These are phyloP conservation scores for Ceratosolen fusciceps DNA, from an alignment of 1,140 invertebrate genomes.

Conservation along the genomic window DNA sequence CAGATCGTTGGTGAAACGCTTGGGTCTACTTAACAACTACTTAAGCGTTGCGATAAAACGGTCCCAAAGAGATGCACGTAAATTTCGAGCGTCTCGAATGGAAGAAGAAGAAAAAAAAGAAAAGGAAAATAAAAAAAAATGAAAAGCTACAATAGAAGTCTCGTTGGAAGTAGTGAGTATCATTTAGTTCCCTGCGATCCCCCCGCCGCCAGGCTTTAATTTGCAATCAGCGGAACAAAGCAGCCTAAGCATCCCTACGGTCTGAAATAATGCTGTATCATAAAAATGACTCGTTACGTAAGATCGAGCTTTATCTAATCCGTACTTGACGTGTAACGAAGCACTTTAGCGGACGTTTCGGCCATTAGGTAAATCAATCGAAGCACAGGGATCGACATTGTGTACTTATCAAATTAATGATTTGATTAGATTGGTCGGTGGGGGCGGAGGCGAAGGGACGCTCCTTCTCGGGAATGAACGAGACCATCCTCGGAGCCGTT, in stretches of 20 bases:
- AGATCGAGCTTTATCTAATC: slow-evolving; percentile 13
- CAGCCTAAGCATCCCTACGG: too few relatives aligned
- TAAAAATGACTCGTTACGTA: slow-evolving; percentile 3
- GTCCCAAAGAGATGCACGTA: background rate
- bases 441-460: background rate
- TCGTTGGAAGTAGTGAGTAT: too few relatives aligned
- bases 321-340: background rate
- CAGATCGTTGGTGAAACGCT: background rate
- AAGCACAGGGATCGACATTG: background rate
- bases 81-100: background rate
- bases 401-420: slow-evolving; percentile 7
- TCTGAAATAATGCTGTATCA: too few relatives aligned
- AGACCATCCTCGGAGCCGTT: background rate
- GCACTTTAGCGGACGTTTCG: background rate
- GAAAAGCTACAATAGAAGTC: too few relatives aligned
- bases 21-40: background rate
- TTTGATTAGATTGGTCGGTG: slow-evolving; percentile 27
- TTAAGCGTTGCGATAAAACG: background rate
- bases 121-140: too few relatives aligned
- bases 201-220: too few relatives aligned
- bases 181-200: too few relatives aligned
- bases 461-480: slow-evolving; percentile 8
- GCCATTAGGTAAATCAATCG: background rate
- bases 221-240: too few relatives aligned
- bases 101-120: too few relatives aligned